Evolutionary conservation across 2,888 invertebrate genomes (phyloP).

Genomic region (Linnaemya vulpina): DNA sequence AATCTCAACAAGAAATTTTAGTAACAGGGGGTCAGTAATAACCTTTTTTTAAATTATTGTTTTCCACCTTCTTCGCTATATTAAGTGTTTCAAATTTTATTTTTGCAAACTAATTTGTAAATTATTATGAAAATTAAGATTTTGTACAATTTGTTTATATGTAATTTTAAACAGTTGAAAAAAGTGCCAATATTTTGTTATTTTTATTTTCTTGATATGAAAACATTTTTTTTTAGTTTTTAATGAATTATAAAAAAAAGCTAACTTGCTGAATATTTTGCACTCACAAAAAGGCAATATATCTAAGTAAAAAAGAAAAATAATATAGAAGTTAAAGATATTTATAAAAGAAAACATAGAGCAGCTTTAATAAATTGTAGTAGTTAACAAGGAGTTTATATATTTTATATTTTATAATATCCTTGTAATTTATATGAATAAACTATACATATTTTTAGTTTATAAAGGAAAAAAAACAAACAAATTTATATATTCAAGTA

Average conservation of each 20-base stretch:
- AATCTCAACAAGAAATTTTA: conserved; percentile 55
- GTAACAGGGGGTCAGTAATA: conserved; percentile 66
- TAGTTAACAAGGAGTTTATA: conserved; percentile 36
- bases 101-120: not conserved
- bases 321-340: conserved; percentile 9
- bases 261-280: conserved; percentile 65
- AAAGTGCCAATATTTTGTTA: conserved; percentile 64
- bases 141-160: conserved; percentile 32
- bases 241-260: conserved; percentile 36
- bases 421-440: conserved; percentile 28
- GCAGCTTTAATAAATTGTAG: conserved; percentile 69
- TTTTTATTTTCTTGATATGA: conserved; percentile 6
- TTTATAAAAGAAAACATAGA: conserved; percentile 48
- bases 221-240: conserved; percentile 28
- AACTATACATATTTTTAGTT: conserved; percentile 6
- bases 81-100: not conserved
- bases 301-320: not conserved
- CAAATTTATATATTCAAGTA: conserved; percentile 2
- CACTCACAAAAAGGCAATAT: conserved; percentile 40
- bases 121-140: not conserved
- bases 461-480: not conserved
- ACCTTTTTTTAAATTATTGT: not conserved
- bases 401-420: conserved; percentile 20
- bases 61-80: not conserved
- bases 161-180: conserved; percentile 35